Percentiles rank a stretch among this genome's conserved stretches.
Evolutionary conservation across 2,113 vertebrate genomes (phyloP).

Genomic region (Hucho hucho): DNA sequence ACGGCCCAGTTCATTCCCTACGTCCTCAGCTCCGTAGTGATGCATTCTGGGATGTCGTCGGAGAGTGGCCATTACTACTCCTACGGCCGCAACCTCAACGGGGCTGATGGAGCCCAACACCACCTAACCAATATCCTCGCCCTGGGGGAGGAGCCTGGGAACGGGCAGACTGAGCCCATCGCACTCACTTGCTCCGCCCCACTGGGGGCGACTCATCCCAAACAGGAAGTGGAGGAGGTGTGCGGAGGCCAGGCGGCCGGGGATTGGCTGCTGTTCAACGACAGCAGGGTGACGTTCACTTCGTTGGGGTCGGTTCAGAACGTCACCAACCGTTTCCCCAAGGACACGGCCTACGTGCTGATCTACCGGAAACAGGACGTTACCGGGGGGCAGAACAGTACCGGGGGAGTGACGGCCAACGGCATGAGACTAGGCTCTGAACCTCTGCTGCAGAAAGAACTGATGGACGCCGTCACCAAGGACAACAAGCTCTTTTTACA

Average conservation of each 20-base stretch:
- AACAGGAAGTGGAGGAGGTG: conserved; percentile 66
- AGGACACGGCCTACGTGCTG: conserved; percentile 97
- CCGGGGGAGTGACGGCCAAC: conserved; percentile 54
- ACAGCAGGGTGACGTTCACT: conserved; percentile 95
- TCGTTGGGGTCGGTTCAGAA: conserved; percentile 96
- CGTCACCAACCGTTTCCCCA: conserved; percentile 95
- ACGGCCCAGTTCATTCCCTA: conserved; percentile 80
- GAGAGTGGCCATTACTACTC: conserved; percentile 98
- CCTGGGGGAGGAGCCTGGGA: conserved; percentile 61
- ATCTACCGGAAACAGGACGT: conserved; percentile 91
- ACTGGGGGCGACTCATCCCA: conserved; percentile 55
- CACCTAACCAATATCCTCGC: conserved; percentile 51
- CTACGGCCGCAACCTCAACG: conserved; percentile 85
- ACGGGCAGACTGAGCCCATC: conserved; percentile 41
- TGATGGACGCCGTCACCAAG: conserved; percentile 96
- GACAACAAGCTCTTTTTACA: conserved; percentile 98
- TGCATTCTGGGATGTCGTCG: conserved; percentile 97
- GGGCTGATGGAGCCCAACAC: conserved; percentile 67
- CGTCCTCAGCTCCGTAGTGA: conserved; percentile 90
- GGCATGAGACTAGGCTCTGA: conserved; percentile 84
- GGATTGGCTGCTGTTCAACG: conserved; percentile 98
- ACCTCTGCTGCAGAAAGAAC: conserved; percentile 94
- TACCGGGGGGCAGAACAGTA: conserved; percentile 50
- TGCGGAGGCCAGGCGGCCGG: conserved; percentile 68
- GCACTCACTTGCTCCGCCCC: conserved; percentile 44